These are phyloP conservation scores for Enoplosus armatus DNA, from an alignment of 2,797 vertebrate genomes.

Conservation along the genomic window DNA sequence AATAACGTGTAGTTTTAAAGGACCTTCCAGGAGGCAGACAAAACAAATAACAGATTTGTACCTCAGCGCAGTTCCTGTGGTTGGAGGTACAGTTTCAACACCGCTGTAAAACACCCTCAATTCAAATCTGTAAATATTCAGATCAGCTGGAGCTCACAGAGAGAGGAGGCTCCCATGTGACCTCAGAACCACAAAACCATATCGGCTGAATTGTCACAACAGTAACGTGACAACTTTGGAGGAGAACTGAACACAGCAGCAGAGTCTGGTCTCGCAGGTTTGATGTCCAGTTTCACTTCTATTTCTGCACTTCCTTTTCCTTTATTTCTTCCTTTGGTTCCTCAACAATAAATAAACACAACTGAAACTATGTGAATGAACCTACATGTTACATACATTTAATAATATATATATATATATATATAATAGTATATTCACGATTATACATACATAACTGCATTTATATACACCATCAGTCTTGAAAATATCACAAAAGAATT, in stretches of 20 bases:
- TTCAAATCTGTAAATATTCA: too few species aligned
- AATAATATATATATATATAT: neutral
- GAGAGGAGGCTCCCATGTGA: neutral
- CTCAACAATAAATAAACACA: neutral
- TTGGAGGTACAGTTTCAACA: neutral
- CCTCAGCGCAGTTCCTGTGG: too few species aligned
- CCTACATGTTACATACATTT: neutral
- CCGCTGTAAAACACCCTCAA: too few species aligned
- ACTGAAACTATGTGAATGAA: neutral
- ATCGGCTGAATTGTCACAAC: neutral
- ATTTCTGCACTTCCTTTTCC: neutral
- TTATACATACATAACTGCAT: too few species aligned
- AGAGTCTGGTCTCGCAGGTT: neutral
- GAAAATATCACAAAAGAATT: neutral
- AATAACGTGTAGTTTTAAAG: too few species aligned
- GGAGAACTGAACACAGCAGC: neutral
- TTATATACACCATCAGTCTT: too few species aligned
- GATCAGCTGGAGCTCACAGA: neutral
- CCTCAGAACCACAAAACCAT: neutral
- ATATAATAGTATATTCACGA: too few species aligned
- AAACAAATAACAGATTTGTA: too few species aligned
- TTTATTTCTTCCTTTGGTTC: neutral
- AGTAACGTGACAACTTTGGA: neutral
- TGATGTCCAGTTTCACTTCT: constrained; percentile 45
- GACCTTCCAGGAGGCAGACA: too few species aligned